These are phyloP conservation scores for Pteropus alecto DNA, from an alignment of 2,113 vertebrate species.

Conservation along the genomic window DNA sequence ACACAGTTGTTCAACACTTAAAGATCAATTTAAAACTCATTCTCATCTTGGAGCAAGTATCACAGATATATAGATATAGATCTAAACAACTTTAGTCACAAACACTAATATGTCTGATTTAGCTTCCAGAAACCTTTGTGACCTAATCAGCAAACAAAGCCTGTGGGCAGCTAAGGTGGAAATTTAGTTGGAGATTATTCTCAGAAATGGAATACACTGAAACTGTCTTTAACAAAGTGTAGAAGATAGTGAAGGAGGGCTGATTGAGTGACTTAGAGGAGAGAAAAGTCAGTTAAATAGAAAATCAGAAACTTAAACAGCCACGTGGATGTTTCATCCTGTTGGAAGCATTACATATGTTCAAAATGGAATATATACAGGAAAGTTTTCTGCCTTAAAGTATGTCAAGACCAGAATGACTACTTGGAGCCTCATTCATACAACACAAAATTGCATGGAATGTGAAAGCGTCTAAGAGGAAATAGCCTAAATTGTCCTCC, in stretches of 20 bases:
- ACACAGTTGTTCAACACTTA: constrained; percentile 54
- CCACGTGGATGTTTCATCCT: not conserved
- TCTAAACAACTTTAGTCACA: constrained; percentile 62
- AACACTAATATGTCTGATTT: constrained; percentile 65
- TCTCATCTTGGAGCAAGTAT: constrained; percentile 49
- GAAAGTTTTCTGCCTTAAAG: not conserved
- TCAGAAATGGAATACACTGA: constrained; percentile 16
- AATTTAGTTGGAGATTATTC: constrained; percentile 50
- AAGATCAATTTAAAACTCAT: constrained; percentile 73
- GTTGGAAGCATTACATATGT: not conserved
- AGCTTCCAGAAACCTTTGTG: constrained; percentile 60
- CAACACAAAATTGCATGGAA: not conserved
- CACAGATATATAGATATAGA: constrained; percentile 55
- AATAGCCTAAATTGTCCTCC: not conserved
- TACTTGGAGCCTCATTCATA: not conserved
- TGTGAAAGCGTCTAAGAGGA: not conserved
- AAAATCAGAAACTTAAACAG: constrained; percentile 46
- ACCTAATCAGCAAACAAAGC: constrained; percentile 62
- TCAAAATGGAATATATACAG: not conserved
- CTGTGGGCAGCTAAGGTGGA: constrained; percentile 53
- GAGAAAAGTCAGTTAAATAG: constrained; percentile 9
- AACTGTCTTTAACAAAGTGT: not conserved
- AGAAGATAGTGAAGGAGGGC: not conserved
- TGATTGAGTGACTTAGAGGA: not conserved
- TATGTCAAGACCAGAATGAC: not conserved